Evolutionary conservation across 1,140 invertebrate species (phyloP).

Genomic region (Drosophila sechellia): DNA sequence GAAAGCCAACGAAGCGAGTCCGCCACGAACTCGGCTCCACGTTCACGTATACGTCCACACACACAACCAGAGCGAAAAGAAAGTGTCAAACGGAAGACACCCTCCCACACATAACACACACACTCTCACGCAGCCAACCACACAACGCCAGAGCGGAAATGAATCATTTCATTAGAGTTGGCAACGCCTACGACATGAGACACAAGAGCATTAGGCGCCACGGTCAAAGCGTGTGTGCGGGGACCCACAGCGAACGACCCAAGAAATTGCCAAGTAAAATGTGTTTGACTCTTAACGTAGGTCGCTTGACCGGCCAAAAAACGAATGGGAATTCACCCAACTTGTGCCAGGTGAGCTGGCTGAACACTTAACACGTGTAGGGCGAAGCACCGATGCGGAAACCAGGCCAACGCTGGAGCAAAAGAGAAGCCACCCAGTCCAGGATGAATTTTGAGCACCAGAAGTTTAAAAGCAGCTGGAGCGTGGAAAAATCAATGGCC

Average conservation of each 20-base stretch:
- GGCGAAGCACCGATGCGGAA: slow-evolving; percentile 25
- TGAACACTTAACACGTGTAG: slow-evolving; percentile 49
- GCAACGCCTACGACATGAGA: slow-evolving; percentile 79
- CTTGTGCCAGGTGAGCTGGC: slow-evolving; percentile 36
- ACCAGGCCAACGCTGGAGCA: slow-evolving; percentile 1
- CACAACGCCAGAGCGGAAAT: slow-evolving; percentile 59
- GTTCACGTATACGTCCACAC: slow-evolving; percentile 7
- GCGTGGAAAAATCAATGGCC: background rate
- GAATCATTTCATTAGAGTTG: slow-evolving; percentile 83
- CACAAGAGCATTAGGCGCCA: slow-evolving; percentile 58
- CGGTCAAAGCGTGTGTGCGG: background rate
- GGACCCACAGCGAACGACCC: slow-evolving; percentile 58
- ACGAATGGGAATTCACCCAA: slow-evolving; percentile 2
- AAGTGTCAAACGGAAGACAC: slow-evolving; percentile 69
- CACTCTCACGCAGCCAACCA: slow-evolving; percentile 7
- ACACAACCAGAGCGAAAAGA: slow-evolving; percentile 65
- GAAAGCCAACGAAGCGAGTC: slow-evolving; percentile 65
- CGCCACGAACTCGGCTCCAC: slow-evolving; percentile 48
- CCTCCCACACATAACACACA: slow-evolving; percentile 9
- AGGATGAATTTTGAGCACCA: background rate
- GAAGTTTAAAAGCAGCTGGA: background rate
- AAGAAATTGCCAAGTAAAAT: slow-evolving; percentile 79
- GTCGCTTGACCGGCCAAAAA: slow-evolving; percentile 57
- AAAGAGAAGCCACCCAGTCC: background rate
- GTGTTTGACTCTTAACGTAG: slow-evolving; percentile 80